Base-by-base conservation (phyloP, 2,113 vertebrate species). In the Pseudolaguvia tuberculata region DNA sequence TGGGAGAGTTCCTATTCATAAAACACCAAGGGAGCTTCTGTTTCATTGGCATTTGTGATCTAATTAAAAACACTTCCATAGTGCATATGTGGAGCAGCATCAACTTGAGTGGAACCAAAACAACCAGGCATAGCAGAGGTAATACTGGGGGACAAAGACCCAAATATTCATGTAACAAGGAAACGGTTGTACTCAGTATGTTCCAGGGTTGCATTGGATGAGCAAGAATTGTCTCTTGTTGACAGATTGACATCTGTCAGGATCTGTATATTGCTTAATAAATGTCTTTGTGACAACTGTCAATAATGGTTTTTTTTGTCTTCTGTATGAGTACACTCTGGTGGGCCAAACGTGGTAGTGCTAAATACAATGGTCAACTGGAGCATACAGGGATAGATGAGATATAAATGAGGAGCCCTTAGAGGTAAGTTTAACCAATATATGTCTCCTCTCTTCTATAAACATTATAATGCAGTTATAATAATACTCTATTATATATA, bases 51-150 rank as follows among this genome's bases (percentile, higher is more conserved):
- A 86, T 87, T 89, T 87, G 76, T 84, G 84, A 85, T 84, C 78
- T 88, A 89, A 88, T 87, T 87, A 81, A 85, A 88, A 86, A 87
- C 83, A 85, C 82, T 83, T 86, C 81, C 61, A 51, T 80, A 56
- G 70, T 67, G 76, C 80, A 78, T 82, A 80, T 85, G 66, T 75
- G 71, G 83, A 78, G 72, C 62, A 76, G 48, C 25, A 53, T 78
- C 69, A 55, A 25, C 72, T 76, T 48, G 69, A 42, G 55, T 29
- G 35, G 35, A 75, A 42, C 69, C 62, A 69, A 79, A 75, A 83
- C 80, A 88, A 82, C 79, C 71, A 84, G 72, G 84, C 29, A 58
- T 70, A 77, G 83, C 57, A 78, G 58, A 57, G 52, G 82, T 81
- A 39, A 68, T 75, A 83, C 9, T 85, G 77, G 83, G 59, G 14